Base-by-base conservation (phyloP, 2,797 vertebrate species). In the Sebastes matsubarae region DNA sequence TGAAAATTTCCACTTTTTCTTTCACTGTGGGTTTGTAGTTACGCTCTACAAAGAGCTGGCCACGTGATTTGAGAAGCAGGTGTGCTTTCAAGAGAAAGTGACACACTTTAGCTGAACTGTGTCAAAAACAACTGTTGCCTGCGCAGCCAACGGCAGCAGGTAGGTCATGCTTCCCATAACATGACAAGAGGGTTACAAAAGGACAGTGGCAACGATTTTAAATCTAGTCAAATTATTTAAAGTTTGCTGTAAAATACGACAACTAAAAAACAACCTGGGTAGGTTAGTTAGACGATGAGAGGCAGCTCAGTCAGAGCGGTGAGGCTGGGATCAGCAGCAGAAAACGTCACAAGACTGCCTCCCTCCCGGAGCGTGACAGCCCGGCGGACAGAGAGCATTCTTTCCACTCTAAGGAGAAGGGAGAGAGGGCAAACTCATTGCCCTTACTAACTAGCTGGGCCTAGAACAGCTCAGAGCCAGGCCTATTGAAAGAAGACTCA, bases 341-440 rank as follows among this genome's bases (percentile, higher is more conserved):
- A 55, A 81, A 81, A 85, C 85, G 68, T 94, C 92, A 94, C 92
- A 91, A 94, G 94, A 94, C 87, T 80, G 77, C 71, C 81, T 88
- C 87, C 91, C 81, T 88, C 86, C 84, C 75, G 59, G 72, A 92
- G 93, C 81, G 81, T 89, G 89, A 93, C 89, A 81, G 81, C 75
- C 90, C 55, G 4, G 77, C 73, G 24, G 87, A 91, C 89, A 87
- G 18, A 59, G 46, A 87, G 89, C 90, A 91, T 93, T 95, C 89
- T 93, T 94, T 95, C 93, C 92, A 90, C 92, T 83, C 60, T 7
- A 14, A 76, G 81, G 72, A 80, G 68, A 85, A 52, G 61, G 68
- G 73, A 83, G 69, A 60, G 83, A 75, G 88, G 79, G 79, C 87
- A 89, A 83, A 92, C 82, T 81, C 85, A 25, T 67, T 87, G 81